Conservation (phyloP, 2,113 vertebrate genomes). For the Thymallus thymallus region DNA sequence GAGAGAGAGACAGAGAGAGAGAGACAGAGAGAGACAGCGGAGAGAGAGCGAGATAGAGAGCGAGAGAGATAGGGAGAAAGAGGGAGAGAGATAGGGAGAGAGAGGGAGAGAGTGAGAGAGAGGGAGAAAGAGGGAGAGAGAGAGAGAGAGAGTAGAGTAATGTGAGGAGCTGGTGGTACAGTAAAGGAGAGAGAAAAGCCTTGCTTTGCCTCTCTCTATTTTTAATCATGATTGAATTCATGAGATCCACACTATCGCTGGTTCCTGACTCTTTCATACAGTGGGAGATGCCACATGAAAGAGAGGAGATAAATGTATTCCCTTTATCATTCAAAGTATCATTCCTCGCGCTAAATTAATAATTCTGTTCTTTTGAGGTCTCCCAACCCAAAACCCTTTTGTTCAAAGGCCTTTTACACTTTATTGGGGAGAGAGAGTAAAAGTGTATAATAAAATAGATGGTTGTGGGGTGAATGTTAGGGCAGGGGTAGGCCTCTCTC, state of each 20-base stretch:
- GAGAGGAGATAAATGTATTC: slow-evolving; percentile 53
- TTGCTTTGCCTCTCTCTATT: neutral
- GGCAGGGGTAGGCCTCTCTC: neutral
- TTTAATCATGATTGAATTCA: slow-evolving; percentile 37
- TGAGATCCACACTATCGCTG: slow-evolving; percentile 28
- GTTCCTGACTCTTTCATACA: slow-evolving; percentile 25
- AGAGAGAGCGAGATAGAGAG: slow-evolving; percentile 6
- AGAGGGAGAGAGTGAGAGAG: slow-evolving; percentile 10
- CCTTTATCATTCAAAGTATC: slow-evolving; percentile 53
- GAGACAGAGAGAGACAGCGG: too few relatives aligned
- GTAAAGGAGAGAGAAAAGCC: slow-evolving; percentile 4
- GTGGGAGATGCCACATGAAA: slow-evolving; percentile 45
- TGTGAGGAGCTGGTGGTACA: neutral
- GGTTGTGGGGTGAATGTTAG: neutral
- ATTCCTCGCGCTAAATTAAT: slow-evolving; percentile 53
- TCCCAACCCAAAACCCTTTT: slow-evolving; percentile 32
- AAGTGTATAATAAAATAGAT: slow-evolving; percentile 17
- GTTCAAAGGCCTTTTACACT: slow-evolving; percentile 26
- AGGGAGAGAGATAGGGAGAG: too few relatives aligned
- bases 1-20: too few relatives aligned
- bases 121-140: slow-evolving; percentile 10
- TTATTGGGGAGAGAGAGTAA: slow-evolving; percentile 4
- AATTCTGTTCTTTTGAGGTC: slow-evolving; percentile 47
- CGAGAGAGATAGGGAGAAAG: too few relatives aligned
- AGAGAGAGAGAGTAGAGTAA: neutral